phyloP scores from a whole-genome alignment of 2,797 vertebrate species.

The Heliangelus exortis region DNA sequence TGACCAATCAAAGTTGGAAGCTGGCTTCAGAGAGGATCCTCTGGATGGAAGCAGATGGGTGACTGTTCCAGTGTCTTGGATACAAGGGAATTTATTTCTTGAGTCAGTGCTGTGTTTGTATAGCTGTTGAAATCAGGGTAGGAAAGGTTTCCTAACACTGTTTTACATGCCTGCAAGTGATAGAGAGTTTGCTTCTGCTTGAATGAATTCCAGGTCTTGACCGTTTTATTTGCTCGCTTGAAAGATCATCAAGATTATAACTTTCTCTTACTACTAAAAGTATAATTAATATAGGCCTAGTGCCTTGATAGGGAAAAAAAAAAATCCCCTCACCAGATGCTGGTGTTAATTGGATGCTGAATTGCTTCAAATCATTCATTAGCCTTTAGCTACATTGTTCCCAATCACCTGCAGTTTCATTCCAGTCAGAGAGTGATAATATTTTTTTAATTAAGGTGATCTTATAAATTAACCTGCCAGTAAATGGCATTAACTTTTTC shows the following conservation, averaged over 20 bases:
- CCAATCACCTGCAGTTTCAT: neutral
- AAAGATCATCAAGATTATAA: neutral
- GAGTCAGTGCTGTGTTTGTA: neutral
- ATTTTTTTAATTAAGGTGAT: conserved; percentile 41
- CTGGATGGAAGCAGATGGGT: neutral
- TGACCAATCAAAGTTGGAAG: neutral
- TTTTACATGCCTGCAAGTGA: neutral
- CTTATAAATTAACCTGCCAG: conserved; percentile 50
- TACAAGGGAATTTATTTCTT: neutral
- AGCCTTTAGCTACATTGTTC: neutral
- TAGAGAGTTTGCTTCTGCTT: neutral
- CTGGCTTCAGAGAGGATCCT: neutral
- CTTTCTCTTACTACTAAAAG: neutral
- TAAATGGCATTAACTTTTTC: conserved; percentile 38
- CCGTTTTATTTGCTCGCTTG: neutral
- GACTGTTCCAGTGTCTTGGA: neutral
- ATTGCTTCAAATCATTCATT: conserved; percentile 15
- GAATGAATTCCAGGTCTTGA: neutral
- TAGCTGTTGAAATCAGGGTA: neutral
- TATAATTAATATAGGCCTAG: neutral
- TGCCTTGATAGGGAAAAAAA: neutral
- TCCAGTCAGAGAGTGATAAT: conserved; percentile 32
- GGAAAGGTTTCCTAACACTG: neutral
- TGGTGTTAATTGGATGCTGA: conserved; percentile 11
- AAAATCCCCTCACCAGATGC: neutral